Percentiles rank a stretch among this genome's conserved stretches.
phyloP scores from a whole-genome alignment of 2,797 vertebrate genomes.

The Acanthis flammea region DNA sequence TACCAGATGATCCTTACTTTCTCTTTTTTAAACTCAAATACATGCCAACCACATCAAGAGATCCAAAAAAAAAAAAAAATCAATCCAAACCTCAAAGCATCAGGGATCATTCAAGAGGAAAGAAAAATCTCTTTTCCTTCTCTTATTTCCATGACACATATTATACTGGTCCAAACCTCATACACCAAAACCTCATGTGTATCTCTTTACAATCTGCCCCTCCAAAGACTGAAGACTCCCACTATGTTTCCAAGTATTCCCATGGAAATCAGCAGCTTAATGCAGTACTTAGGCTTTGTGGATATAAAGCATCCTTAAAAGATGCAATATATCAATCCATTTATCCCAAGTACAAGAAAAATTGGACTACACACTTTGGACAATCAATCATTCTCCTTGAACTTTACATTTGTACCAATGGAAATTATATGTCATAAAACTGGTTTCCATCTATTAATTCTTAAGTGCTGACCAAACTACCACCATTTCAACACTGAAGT shows the following conservation, averaged over 20 bases:
- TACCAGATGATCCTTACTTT: background rate
- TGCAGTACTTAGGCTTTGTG: background rate
- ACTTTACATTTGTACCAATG: background rate
- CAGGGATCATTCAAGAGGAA: background rate
- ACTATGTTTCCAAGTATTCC: background rate
- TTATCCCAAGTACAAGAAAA: background rate
- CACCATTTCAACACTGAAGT: background rate
- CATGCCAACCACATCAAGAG: background rate
- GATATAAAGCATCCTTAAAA: background rate
- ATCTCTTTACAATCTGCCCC: background rate
- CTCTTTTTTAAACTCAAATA: background rate
- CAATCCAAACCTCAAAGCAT: slow-evolving; percentile 30
- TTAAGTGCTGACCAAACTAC: background rate
- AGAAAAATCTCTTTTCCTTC: background rate
- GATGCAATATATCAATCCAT: background rate
- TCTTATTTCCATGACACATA: background rate
- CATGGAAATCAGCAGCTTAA: background rate
- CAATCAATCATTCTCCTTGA: background rate
- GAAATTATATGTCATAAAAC: background rate
- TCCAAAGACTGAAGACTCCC: background rate
- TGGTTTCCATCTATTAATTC: background rate
- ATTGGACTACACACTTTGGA: background rate
- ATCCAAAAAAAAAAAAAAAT: background rate
- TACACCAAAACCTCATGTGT: background rate
- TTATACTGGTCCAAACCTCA: background rate